These are phyloP conservation scores for Tichodroma muraria DNA, from an alignment of 2,113 vertebrate genomes.

Conservation along the genomic window DNA sequence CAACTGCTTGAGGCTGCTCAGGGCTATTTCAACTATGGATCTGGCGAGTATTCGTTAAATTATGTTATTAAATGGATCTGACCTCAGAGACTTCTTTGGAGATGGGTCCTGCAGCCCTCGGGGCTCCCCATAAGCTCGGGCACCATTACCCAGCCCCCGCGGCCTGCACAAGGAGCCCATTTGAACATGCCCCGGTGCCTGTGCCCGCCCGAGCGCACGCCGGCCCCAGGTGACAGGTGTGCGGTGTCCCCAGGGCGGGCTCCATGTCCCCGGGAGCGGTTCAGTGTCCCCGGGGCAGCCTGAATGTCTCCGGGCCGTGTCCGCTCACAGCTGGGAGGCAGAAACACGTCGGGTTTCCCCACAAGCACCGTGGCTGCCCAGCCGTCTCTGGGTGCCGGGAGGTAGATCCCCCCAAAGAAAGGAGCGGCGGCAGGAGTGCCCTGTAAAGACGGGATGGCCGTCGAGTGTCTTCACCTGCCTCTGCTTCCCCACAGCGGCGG, in stretches of 20 bases:
- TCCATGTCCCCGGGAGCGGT: rapidly evolving
- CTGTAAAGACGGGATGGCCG: no score
- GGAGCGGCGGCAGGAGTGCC: neutral
- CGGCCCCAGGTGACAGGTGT: rapidly evolving
- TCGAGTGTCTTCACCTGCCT: neutral
- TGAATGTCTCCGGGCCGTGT: neutral
- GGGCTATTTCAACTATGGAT: rapidly evolving
- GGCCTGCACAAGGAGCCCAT: neutral
- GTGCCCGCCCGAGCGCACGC: rapidly evolving
- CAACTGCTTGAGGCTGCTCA: neutral
- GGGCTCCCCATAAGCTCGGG: rapidly evolving
- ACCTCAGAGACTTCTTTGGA: neutral
- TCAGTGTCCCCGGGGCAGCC: neutral
- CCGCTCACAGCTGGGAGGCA: neutral
- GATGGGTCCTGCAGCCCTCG: rapidly evolving
- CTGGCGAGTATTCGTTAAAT: rapidly evolving
- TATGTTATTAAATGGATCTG: rapidly evolving
- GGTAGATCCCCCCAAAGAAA: neutral
- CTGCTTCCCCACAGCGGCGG: no score
- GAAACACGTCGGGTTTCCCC: neutral
- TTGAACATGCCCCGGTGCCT: rapidly evolving
- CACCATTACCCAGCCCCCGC: rapidly evolving
- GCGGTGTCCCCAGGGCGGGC: rapidly evolving
- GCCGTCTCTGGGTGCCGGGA: neutral
- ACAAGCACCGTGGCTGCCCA: rapidly evolving